Base-by-base conservation (phyloP, 2,797 vertebrate species). In the Nothura maculosa region DNA sequence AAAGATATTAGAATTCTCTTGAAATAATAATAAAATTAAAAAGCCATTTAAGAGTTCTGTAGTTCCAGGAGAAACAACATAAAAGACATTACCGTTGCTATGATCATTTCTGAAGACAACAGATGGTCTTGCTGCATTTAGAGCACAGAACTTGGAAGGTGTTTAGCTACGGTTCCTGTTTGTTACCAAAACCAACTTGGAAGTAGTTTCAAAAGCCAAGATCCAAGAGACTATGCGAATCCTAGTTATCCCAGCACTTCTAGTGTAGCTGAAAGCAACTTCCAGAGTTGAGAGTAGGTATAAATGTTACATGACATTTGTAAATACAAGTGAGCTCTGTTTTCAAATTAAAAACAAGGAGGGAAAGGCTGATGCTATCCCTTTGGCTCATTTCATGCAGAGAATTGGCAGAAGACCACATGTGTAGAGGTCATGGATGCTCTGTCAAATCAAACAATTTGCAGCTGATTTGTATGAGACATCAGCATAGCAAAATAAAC, bases 71-170 rank as follows among this genome's bases (percentile, higher is more conserved):
- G 12, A 34, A 25, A 68, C 1, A 89, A 28, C 50, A 84, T 52
- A 89, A 87, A 91, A 89, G 32, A 38, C 24, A 78, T 36, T 48
- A 42, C 42, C 4, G 3, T 80, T 80, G 78, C 43, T 78, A 87
- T 85, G 19, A 30, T 72, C n/a, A 73, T 89, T 95, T 94, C 47
- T 85, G 63, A 87, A 94, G 63, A 73, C 66, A 91, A 70, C 94
- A 94, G 86, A 83, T 67, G 81, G 66, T 58, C 4, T 27, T 77
- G 36, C 64, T 89, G 55, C 73, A 57, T 92, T 91, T 82, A 87
- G 61, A 85, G 72, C 38, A 68, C 66, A 36, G 30, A 50, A 36
- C 58, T 80, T 90, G 43, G 47, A 93, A 85, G 20, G 63, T 91
- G 32, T 93, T 93, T 93, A 70, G 30, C 52, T 83, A 16, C 43